These are phyloP conservation scores for Drosophila kepulauana DNA, from an alignment of 1,140 invertebrate genomes.

Conservation along the genomic window DNA sequence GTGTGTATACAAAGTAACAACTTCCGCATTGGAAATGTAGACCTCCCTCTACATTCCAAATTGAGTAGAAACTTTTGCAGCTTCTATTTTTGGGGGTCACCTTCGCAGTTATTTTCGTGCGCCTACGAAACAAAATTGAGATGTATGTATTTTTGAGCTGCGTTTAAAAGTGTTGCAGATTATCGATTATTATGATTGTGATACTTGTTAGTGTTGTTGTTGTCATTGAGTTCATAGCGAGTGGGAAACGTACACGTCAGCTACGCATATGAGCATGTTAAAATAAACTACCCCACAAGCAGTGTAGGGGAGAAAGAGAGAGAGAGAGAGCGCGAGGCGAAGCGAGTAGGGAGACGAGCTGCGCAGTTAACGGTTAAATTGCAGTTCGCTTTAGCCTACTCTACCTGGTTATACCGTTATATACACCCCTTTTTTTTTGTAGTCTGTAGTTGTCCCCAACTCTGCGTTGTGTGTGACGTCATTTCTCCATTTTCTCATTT, in stretches of 20 bases:
- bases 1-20: constrained; percentile 35
- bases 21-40: constrained; percentile 43
- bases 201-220: neutral
- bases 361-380: constrained; percentile 59
- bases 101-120: constrained; percentile 40
- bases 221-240: neutral
- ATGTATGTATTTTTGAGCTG: constrained; percentile 13
- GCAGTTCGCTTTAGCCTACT: constrained; percentile 54
- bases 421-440: constrained; percentile 1
- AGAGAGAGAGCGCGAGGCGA: neutral
- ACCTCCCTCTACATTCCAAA: constrained; percentile 5
- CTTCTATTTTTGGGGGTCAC: constrained; percentile 62
- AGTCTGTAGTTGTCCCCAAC: constrained; percentile 11
- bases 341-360: constrained; percentile 40
- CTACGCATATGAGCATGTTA: constrained; percentile 20
- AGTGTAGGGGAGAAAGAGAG: neutral
- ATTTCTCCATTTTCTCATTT: constrained; percentile 32
- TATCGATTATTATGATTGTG: constrained; percentile 38
- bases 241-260: constrained; percentile 37
- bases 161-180: constrained; percentile 30
- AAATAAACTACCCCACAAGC: constrained; percentile 39
- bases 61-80: constrained; percentile 40
- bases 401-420: constrained; percentile 39
- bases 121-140: constrained; percentile 3
- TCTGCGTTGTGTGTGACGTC: constrained; percentile 54